Percentiles rank a stretch among this genome's conserved stretches.
Conservation (phyloP, 2,797 vertebrate genomes). For the Myiothlypis coronata region DNA sequence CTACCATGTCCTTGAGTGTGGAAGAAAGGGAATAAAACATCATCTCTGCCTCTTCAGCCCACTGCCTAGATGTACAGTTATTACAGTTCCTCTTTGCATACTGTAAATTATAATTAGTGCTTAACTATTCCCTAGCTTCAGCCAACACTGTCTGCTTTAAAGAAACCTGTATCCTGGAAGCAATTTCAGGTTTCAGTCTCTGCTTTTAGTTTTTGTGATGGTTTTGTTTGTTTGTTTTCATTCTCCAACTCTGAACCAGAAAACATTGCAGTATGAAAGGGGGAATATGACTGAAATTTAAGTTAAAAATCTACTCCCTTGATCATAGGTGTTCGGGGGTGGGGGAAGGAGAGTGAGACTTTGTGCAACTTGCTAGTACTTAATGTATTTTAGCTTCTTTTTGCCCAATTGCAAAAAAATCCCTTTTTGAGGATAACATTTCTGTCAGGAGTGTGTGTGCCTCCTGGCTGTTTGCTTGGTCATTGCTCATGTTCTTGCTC, state of each 20-base stretch:
- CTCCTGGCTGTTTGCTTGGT: background rate
- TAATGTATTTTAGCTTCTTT: background rate
- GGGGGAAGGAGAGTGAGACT: fast-evolving
- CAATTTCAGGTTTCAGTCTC: background rate
- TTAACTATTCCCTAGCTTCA: background rate
- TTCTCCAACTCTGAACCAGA: background rate
- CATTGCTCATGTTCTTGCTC: background rate
- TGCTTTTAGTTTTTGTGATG: background rate
- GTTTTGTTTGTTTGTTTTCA: background rate
- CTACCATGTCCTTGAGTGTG: constrained; percentile 36
- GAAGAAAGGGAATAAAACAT: constrained; percentile 3
- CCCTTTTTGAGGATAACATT: background rate
- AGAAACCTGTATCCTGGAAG: background rate
- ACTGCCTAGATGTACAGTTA: constrained; percentile 47
- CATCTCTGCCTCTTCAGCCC: constrained; percentile 43
- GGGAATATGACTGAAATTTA: background rate
- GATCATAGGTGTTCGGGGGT: background rate
- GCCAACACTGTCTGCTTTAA: background rate
- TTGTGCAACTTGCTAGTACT: background rate
- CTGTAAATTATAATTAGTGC: constrained; percentile 1
- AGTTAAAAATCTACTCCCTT: background rate
- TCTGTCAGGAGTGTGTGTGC: background rate
- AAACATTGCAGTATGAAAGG: background rate
- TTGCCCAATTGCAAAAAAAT: background rate
- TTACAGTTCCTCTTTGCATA: background rate